Evolutionary conservation across 1,140 invertebrate genomes (phyloP).

Genomic region (Zaprionus nigranus): DNA sequence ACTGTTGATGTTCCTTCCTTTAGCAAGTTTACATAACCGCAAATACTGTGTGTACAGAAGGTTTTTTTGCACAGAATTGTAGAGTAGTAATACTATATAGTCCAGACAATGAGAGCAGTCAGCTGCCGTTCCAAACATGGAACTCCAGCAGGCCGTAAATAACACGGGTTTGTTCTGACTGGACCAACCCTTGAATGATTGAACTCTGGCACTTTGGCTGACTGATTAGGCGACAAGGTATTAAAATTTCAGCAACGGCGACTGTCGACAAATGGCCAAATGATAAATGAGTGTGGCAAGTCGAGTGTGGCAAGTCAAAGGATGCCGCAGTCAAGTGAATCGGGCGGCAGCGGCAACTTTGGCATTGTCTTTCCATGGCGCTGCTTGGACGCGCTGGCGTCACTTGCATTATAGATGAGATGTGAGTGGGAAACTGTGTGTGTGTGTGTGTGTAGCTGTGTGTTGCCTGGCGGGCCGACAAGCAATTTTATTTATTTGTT

Average conservation of each 20-base stretch:
- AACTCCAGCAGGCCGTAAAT: too few relatives aligned
- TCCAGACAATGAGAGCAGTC: too few relatives aligned
- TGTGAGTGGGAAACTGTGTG: background rate
- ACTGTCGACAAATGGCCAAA: slow-evolving; percentile 23
- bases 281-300: slow-evolving; percentile 40
- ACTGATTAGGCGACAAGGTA: slow-evolving; percentile 37
- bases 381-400: slow-evolving; percentile 23
- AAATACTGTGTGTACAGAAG: too few relatives aligned
- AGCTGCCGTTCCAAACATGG: background rate
- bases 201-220: slow-evolving; percentile 13
- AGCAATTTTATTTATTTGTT: slow-evolving; percentile 76
- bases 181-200: background rate
- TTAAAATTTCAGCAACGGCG: slow-evolving; percentile 30
- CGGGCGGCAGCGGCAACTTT: background rate
- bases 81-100: too few relatives aligned
- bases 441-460: background rate
- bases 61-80: too few relatives aligned
- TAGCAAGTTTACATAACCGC: too few relatives aligned
- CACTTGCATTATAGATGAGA: slow-evolving; percentile 53
- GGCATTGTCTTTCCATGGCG: slow-evolving; percentile 15
- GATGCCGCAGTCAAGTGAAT: background rate
- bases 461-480: slow-evolving; percentile 48
- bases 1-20: too few relatives aligned
- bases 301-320: slow-evolving; percentile 21
- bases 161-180: background rate